phyloP scores from a whole-genome alignment of 2,888 invertebrate species.

The Ctena decussata region DNA sequence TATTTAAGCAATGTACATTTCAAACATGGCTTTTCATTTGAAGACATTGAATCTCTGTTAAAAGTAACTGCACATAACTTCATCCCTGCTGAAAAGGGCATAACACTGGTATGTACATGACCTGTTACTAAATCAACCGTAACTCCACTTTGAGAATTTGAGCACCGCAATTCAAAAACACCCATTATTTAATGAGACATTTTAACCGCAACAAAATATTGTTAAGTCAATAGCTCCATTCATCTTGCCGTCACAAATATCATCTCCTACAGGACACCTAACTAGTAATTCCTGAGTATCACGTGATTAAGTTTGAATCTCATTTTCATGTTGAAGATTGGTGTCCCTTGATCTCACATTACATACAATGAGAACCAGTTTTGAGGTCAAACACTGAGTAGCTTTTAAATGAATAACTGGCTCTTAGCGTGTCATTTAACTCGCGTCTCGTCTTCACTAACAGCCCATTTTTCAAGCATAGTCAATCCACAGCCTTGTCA shows the following conservation, averaged over 20 bases:
- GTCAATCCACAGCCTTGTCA: neutral
- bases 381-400: conserved; percentile 6
- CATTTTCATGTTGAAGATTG: neutral
- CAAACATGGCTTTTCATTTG: neutral
- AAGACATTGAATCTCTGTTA: neutral
- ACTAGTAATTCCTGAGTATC: conserved; percentile 3
- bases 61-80: neutral
- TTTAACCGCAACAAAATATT: neutral
- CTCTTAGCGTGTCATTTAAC: conserved; percentile 36
- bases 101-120: conserved; percentile 6
- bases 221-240: neutral
- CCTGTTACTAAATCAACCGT: neutral
- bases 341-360: neutral
- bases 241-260: neutral
- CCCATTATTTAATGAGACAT: neutral
- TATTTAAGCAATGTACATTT: neutral
- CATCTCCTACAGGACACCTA: neutral
- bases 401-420: conserved; percentile 22
- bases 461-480: conserved; percentile 14
- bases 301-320: conserved; percentile 1
- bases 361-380: neutral
- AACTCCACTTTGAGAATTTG: neutral
- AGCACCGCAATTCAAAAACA: conserved; percentile 13
- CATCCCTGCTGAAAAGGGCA: conserved; percentile 5
- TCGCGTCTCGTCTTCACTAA: conserved; percentile 28